Conservation (phyloP, 1,140 invertebrate genomes). For the Apolygus lucorum region DNA sequence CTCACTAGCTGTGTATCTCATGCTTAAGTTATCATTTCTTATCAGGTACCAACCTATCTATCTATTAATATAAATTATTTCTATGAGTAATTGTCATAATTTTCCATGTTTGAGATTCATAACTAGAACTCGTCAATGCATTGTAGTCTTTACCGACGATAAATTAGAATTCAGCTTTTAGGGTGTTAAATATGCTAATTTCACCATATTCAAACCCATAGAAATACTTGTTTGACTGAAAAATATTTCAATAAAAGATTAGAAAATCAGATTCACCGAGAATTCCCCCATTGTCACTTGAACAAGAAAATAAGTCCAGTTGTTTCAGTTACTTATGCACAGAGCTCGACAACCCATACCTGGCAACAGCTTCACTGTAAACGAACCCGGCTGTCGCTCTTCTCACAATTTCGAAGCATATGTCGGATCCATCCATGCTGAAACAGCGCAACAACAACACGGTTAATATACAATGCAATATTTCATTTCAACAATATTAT, state of each 20-base stretch:
- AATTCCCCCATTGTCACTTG: no score
- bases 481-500: no score
- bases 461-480: no score
- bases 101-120: not conserved
- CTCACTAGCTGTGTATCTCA: no score
- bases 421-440: conserved; percentile 97
- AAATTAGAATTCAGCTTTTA: not conserved
- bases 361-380: conserved; percentile 96
- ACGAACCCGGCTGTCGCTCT: conserved; percentile 92
- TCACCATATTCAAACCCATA: no score
- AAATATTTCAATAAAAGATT: not conserved
- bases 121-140: not conserved
- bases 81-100: not conserved
- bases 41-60: no score
- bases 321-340: no score
- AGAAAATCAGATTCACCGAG: no score
- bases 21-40: no score
- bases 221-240: not conserved
- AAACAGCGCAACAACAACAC: conserved; percentile 31
- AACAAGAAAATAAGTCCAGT: no score
- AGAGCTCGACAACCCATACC: conserved; percentile 66
- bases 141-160: not conserved
- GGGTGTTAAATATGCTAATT: no score
- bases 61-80: not conserved
- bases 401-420: conserved; percentile 96